Conservation (phyloP, 2,888 invertebrate genomes). For the Tribolium freemani region DNA sequence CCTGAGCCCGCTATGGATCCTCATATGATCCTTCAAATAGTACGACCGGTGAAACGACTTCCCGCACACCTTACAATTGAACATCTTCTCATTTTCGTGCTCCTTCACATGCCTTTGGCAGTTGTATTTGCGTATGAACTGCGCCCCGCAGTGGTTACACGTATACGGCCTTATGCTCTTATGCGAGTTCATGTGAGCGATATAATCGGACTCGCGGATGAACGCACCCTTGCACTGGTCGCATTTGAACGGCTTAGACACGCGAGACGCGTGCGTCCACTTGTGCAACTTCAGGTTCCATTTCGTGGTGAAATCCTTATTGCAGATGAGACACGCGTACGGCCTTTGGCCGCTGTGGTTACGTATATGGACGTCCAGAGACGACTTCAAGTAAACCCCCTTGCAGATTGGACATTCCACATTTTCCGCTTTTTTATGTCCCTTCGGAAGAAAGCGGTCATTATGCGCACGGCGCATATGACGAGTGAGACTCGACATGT, state of each 20-base stretch:
- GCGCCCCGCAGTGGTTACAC: conserved; percentile 91
- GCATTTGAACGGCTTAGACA: conserved; percentile 89
- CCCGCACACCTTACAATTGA: conserved; percentile 83
- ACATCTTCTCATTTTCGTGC: conserved; percentile 84
- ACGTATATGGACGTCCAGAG: conserved; percentile 83
- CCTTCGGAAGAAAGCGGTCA: conserved; percentile 78
- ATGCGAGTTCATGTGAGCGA: conserved; percentile 89
- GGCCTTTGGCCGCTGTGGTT: conserved; percentile 84
- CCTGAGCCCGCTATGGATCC: conserved; percentile 85
- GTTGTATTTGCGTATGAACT: conserved; percentile 90
- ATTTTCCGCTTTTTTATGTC: conserved; percentile 75
- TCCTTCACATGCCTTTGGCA: conserved; percentile 88
- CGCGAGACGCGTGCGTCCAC: conserved; percentile 89
- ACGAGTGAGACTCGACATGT: conserved; percentile 84
- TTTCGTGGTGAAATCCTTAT: conserved; percentile 88
- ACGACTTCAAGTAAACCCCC: conserved; percentile 81
- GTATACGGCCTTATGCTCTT: conserved; percentile 87
- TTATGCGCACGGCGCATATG: conserved; percentile 88
- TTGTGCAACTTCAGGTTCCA: conserved; percentile 92
- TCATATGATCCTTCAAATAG: conserved; percentile 89
- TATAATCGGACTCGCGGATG: conserved; percentile 83
- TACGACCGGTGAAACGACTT: conserved; percentile 90
- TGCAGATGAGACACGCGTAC: conserved; percentile 86
- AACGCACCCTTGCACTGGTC: conserved; percentile 87
- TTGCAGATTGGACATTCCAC: conserved; percentile 86